Percentiles rank a stretch among this genome's conserved stretches.
Conservation (phyloP, 2,888 invertebrate species). For the Ichneumon xanthorius region DNA sequence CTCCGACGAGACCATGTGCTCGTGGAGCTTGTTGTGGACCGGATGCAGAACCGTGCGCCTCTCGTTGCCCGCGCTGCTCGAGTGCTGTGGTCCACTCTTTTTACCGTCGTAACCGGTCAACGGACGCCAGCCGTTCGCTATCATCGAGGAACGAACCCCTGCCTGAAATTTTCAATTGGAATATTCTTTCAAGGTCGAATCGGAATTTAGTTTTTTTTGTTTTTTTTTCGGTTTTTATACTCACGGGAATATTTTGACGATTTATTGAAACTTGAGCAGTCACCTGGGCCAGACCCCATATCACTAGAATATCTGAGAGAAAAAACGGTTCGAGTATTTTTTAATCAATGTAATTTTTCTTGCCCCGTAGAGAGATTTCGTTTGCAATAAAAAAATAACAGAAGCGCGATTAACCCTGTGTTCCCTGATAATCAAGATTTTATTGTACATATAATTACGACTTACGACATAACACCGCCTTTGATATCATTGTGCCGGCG, state of each 20-base stretch:
- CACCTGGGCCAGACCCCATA: conserved; percentile 64
- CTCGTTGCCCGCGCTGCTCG: conserved; percentile 68
- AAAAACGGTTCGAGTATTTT: background rate
- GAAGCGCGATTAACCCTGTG: background rate
- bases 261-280: conserved; percentile 51
- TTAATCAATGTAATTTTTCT: conserved; percentile 13
- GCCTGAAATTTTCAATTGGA: conserved; percentile 62
- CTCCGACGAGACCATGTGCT: conserved; percentile 80
- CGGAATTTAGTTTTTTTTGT: background rate
- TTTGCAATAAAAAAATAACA: background rate
- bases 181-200: background rate
- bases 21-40: conserved; percentile 80
- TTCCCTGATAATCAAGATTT: background rate
- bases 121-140: conserved; percentile 82
- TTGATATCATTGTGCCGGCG: conserved; percentile 79
- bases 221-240: conserved; percentile 29
- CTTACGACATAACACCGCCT: conserved; percentile 75
- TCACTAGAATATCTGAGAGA: conserved; percentile 62
- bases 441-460: conserved; percentile 26
- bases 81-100: conserved; percentile 77
- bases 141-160: conserved; percentile 80
- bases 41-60: conserved; percentile 75
- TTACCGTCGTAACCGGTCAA: conserved; percentile 79
- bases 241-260: conserved; percentile 52
- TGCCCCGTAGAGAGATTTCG: background rate